Conservation (phyloP, 2,113 vertebrate species). For the Chaetodon auriga region DNA sequence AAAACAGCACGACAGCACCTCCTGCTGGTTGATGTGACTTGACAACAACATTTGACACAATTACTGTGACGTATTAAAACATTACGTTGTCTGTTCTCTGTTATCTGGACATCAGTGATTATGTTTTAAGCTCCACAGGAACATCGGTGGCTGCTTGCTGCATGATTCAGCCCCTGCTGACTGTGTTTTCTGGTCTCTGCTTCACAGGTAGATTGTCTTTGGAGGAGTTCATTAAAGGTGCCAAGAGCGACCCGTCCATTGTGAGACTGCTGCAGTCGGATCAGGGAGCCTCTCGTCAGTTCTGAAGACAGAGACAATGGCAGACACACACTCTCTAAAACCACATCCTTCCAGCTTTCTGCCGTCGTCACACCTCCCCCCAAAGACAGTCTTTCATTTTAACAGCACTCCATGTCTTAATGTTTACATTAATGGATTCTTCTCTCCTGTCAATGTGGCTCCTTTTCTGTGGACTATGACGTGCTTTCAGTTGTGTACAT, state of each 20-base stretch:
- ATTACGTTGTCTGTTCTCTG: background rate
- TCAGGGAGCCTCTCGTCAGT: constrained; percentile 90
- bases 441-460: constrained; percentile 38
- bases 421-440: constrained; percentile 72
- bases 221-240: constrained; percentile 98
- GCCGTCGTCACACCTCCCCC: background rate
- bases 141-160: background rate
- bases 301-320: constrained; percentile 80
- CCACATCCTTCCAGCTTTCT: constrained; percentile 29
- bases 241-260: constrained; percentile 98
- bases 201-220: constrained; percentile 91
- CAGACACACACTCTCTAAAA: constrained; percentile 3
- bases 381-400: constrained; percentile 31
- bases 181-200: background rate
- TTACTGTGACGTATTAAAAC: background rate
- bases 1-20: constrained; percentile 23
- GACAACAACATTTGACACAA: background rate
- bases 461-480: constrained; percentile 52
- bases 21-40: constrained; percentile 31
- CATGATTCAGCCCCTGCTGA: background rate
- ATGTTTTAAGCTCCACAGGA: background rate
- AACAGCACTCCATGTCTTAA: constrained; percentile 58
- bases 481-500: constrained; percentile 33
- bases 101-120: background rate
- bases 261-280: constrained; percentile 97